Evolutionary conservation across 1,140 invertebrate species (phyloP), one percentile per base, ranked within the genome.

Genomic region (Solenopsis invicta): DNA sequence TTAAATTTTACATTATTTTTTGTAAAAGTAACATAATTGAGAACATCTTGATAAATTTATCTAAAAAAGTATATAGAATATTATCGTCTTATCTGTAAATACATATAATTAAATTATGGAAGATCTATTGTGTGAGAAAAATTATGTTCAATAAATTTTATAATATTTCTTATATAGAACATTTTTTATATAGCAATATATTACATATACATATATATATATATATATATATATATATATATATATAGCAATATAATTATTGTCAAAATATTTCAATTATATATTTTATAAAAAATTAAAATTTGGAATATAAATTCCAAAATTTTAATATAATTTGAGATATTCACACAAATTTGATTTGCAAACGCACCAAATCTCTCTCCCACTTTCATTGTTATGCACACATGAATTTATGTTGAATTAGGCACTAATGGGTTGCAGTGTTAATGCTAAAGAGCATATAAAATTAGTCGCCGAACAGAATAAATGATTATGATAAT

Each of bases 401-500:
- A 77, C 4, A 85, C 86, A 76, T 90, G 41, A 72, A 69, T 85
- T 81, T 85, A 76, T 72, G 10, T 85, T 84, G 64, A 54, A 62
- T 88, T 54, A 89, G 84, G 87, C 80, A 92, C 87, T 90, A 90
- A 89, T 89, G 77, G 87, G 78, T 89, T 77, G 87, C 80, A 67
- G 59, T 62, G 81, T 87, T 90, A 91, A 87, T 86, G 37, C 66
- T 72, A 77, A 50, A 87, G 81, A 78, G 59, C 72, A 66, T 82
- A 84, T 24, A 41, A 86, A 87, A 54, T 80, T 87, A 85, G 81
- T 85, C 48, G 45, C 16, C n/a, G 34, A 34, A 54, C 29, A 69
- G 54, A 85, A 62, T 62, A 91, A 88, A 59, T 75, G 74, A 87
- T 93, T 89, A 93, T 86, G 92, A 93, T 54, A 93, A 59, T 74